Base-by-base conservation (phyloP, 2,113 vertebrate genomes). In the Aegotheles bennettii region DNA sequence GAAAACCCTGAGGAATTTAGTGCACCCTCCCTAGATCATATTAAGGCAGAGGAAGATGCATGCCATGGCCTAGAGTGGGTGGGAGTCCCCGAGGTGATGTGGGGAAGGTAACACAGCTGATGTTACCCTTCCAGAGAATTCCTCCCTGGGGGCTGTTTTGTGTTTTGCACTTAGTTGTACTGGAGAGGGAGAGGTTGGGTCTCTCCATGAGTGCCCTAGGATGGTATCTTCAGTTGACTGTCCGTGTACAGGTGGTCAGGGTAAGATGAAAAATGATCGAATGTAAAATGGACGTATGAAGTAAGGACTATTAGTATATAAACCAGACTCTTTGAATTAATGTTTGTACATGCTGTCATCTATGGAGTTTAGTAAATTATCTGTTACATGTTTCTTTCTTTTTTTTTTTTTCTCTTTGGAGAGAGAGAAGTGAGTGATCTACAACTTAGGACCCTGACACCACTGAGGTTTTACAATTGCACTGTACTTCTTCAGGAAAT, bases 121-220 rank as follows among this genome's bases (percentile, higher is more conserved):
- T 61, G 35, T 78, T 64, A 21, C 18, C 29, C 25, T 54, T 65
- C 14, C 40, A 71, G 13, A 42, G 29, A 56, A 35, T 59, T 80
- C 48, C 35, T 89, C 18, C 28, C 5, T 0, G 1, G 16, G 5
- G 23, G 2, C 16, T 40, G 35, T 57, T 65, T 57, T 1, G 1
- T 40, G 21, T 36, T 84, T 70, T 15, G 12, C 10, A 11, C 43
- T 67, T 70, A n/a, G 20, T 35, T 13, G 42, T 53, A 11, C 16
- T 26, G 33, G 29, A 45, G 20, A 29, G 25, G 15, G n/a, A 31
- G 15, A 8, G 2, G 4, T 17, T 63, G 38, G 6, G 53, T 10
- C 10, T 59, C 45, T 38, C 47, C 36, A 15, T 40, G 36, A 15
- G 40, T 38, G n/a, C 13, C 16, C 11, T 15, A 6, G 65, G 51